These are phyloP conservation scores for Sylvia borin DNA, from an alignment of 2,797 vertebrate species.

Conservation along the genomic window DNA sequence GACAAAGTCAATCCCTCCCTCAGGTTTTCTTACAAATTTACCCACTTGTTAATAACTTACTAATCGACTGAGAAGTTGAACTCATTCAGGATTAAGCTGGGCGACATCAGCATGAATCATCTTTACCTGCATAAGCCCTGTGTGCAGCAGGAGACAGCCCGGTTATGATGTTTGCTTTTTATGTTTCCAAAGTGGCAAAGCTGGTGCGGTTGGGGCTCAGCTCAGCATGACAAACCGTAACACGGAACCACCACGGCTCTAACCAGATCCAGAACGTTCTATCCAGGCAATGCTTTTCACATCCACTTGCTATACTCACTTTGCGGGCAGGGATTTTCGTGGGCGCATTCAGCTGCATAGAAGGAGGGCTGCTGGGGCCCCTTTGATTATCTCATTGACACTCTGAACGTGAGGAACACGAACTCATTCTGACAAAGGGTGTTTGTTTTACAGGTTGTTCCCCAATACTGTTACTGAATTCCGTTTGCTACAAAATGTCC, in stretches of 20 bases:
- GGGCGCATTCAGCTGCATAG: slow-evolving; percentile 67
- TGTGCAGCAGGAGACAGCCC: slow-evolving; percentile 2
- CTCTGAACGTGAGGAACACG: slow-evolving; percentile 52
- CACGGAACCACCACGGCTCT: slow-evolving; percentile 10
- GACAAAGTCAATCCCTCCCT: neutral
- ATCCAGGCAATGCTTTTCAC: slow-evolving; percentile 6
- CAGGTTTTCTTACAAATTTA: neutral
- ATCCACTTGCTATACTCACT: slow-evolving; percentile 40
- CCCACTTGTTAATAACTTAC: neutral
- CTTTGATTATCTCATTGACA: slow-evolving; percentile 53
- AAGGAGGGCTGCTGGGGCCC: slow-evolving; percentile 50
- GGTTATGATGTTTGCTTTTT: neutral
- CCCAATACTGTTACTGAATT: slow-evolving; percentile 74
- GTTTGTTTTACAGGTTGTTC: slow-evolving; percentile 59
- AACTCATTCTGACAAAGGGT: slow-evolving; percentile 40
- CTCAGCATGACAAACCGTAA: neutral
- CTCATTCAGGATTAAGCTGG: neutral
- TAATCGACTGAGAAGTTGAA: neutral
- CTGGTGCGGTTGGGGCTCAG: slow-evolving; percentile 10
- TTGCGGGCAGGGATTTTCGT: slow-evolving; percentile 20
- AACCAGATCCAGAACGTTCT: slow-evolving; percentile 1
- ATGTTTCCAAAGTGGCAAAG: slow-evolving; percentile 12
- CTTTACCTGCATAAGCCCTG: neutral
- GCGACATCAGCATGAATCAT: neutral
- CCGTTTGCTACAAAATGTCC: slow-evolving; percentile 70